Conservation (phyloP, 1,140 invertebrate genomes). For the Aphidius gifuensis region DNA sequence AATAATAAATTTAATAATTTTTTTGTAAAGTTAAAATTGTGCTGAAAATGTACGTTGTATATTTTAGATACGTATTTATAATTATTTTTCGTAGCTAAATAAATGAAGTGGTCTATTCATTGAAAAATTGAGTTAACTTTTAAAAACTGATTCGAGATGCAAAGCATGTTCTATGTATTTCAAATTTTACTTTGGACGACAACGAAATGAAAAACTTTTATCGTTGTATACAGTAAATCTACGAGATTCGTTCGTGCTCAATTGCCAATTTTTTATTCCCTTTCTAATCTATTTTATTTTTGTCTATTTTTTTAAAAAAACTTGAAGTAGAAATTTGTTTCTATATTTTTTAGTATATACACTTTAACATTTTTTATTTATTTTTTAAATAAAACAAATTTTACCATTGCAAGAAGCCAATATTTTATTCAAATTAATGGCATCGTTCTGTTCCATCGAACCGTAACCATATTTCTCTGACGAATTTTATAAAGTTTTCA, state of each 20-base stretch:
- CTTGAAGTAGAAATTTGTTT: no score
- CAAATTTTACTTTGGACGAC: neutral
- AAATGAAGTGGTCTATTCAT: conserved; percentile 23
- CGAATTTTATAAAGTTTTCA: conserved; percentile 13
- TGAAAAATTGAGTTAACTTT: conserved; percentile 22
- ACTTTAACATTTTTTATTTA: no score
- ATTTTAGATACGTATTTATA: conserved; percentile 13
- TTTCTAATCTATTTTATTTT: no score
- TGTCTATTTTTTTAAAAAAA: no score
- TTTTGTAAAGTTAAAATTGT: neutral
- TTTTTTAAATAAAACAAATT: no score
- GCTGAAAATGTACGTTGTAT: neutral
- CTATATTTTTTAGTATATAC: no score
- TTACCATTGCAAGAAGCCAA: neutral
- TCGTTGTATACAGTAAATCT: neutral
- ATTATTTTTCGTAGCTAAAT: conserved; percentile 20
- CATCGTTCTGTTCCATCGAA: conserved; percentile 7
- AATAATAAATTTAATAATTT: conserved; percentile 1
- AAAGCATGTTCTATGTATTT: conserved; percentile 10
- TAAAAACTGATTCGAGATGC: conserved; percentile 21
- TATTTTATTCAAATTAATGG: conserved; percentile 20
- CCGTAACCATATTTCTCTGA: conserved; percentile 13
- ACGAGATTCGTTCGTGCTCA: no score
- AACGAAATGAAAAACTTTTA: neutral
- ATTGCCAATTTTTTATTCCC: no score